Evolutionary conservation across 2,888 invertebrate species (phyloP).

Genomic region (Hipparchia semele): DNA sequence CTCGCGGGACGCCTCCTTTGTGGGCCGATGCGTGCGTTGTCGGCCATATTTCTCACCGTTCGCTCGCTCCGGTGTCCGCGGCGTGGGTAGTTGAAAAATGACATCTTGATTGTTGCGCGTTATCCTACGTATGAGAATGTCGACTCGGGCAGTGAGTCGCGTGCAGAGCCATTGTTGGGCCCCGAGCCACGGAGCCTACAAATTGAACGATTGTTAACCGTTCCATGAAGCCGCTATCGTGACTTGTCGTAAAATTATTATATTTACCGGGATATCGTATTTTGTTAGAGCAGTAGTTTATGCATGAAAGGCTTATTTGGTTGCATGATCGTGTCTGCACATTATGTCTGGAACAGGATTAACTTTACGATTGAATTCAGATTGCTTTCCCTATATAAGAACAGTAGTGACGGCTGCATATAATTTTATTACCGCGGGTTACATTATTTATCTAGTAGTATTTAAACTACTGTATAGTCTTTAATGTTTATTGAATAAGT

Average conservation of each 20-base stretch:
- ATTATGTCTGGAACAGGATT: constrained; percentile 38
- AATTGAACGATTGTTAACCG: constrained; percentile 82
- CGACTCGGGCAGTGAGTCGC: constrained; percentile 65
- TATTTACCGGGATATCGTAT: constrained; percentile 65
- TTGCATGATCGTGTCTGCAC: constrained; percentile 41
- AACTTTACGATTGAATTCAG: constrained; percentile 44
- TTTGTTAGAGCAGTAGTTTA: constrained; percentile 49
- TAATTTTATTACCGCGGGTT: constrained; percentile 23
- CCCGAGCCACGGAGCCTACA: constrained; percentile 69
- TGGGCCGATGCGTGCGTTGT: constrained; percentile 72
- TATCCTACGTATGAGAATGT: constrained; percentile 81
- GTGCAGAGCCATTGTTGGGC: constrained; percentile 72
- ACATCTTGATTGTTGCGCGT: constrained; percentile 83
- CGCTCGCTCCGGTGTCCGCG: constrained; percentile 61
- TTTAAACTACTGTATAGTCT: constrained; percentile 22
- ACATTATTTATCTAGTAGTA: constrained; percentile 18
- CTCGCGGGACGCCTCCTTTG: constrained; percentile 73
- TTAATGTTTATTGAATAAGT: constrained; percentile 3
- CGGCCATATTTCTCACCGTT: constrained; percentile 77
- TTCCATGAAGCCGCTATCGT: constrained; percentile 73
- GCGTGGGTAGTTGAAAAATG: constrained; percentile 84
- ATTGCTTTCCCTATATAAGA: constrained; percentile 36
- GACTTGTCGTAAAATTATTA: constrained; percentile 73
- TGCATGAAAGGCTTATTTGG: constrained; percentile 42
- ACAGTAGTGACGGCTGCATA: constrained; percentile 32